Evolutionary conservation across 2,113 vertebrate genomes (phyloP).

Genomic region (Nipponia nippon): DNA sequence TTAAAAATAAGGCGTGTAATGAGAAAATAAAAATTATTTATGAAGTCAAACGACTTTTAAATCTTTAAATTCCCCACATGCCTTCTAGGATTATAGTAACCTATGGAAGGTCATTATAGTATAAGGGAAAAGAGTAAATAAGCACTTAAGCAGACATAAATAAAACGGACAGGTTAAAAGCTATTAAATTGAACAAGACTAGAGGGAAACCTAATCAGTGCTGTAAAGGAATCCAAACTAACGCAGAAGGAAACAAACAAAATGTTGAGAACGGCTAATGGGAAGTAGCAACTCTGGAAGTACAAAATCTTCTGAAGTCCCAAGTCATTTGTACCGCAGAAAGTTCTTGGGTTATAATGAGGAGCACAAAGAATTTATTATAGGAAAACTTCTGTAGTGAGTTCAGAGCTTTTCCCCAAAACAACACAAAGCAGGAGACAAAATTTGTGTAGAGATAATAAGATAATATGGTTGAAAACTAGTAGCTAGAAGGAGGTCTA

Average conservation of each 20-base stretch:
- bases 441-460: neutral
- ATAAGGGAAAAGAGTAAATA: slow-evolving; percentile 70
- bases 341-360: neutral
- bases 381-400: neutral
- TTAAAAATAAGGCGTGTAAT: slow-evolving; percentile 14
- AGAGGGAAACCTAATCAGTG: slow-evolving; percentile 34
- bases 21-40: slow-evolving; percentile 68
- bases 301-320: neutral
- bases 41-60: slow-evolving; percentile 69
- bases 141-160: slow-evolving; percentile 68
- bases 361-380: neutral
- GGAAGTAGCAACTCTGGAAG: neutral
- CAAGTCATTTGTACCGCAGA: neutral
- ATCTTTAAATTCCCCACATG: slow-evolving; percentile 68
- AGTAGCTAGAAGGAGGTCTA: neutral
- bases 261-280: neutral
- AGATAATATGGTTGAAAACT: neutral
- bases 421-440: neutral
- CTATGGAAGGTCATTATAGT: slow-evolving; percentile 71
- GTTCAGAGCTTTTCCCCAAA: neutral
- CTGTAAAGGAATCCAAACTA: slow-evolving; percentile 25
- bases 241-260: slow-evolving; percentile 12
- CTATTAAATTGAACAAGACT: slow-evolving; percentile 55
- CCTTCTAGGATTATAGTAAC: slow-evolving; percentile 69
- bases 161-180: slow-evolving; percentile 68